Evolutionary conservation across 2,797 vertebrate genomes (phyloP), one percentile per base, ranked within the genome.

Genomic region (Luscinia megarhynchos): DNA sequence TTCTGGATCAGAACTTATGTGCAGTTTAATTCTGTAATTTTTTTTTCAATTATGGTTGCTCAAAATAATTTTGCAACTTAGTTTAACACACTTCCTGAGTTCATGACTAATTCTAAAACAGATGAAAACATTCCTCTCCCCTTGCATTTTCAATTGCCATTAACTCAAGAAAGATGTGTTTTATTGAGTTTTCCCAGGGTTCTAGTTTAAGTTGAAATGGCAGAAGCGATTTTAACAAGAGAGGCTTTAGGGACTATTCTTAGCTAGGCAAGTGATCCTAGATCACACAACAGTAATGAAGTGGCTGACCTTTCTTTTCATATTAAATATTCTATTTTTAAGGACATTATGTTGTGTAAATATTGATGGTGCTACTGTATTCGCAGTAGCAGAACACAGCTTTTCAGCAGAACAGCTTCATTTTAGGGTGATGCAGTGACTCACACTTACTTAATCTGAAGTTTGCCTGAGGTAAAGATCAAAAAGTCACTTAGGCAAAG

Each of bases 401-500:
- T 77, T 66, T 74, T 79, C 59, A 79, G 21, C n/a, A 76, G 84
- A 72, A 62, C 11, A 79, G 91, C 58, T 89, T 79, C 69, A 50
- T 51, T 84, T 95, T 77, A 87, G 58, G 53, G 78, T 87, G 93
- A 89, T 87, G 95, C 97, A 96, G 86, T 96, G 94, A 98, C 94
- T 95, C 95, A 95, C 79, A 96, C 84, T 96, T 98, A 97, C 96
- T 97, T 97, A 97, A 98, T 97, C 97, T 98, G 97, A 97, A 96
- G 90, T 97, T 97, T 97, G 97, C 94, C 96, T 97, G 94, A 97
- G 97, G 97, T 84, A 70, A 89, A 86, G 92, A 98, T 97, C 97
- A 98, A 72, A 53, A 85, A 98, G 97, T 84, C 70, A 95, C 90
- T 95, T 93, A 91, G 93, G 94, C 96, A 97, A 94, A 97, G 94